These are phyloP conservation scores for Phrynocephalus forsythii DNA, from an alignment of 2,797 vertebrate genomes.

Conservation along the genomic window DNA sequence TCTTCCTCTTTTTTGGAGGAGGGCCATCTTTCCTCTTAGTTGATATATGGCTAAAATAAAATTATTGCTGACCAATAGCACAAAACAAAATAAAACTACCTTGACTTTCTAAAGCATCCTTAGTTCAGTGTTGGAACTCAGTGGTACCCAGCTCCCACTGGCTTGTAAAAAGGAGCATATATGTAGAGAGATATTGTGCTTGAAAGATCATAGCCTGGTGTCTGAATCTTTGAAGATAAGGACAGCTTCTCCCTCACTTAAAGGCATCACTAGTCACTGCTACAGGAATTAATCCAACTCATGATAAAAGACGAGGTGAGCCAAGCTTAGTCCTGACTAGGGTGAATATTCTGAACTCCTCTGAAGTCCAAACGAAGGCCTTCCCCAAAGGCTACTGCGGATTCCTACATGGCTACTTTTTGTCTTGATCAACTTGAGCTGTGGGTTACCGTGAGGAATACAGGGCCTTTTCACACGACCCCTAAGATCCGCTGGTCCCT, in stretches of 20 bases:
- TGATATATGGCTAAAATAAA: slow-evolving; percentile 73
- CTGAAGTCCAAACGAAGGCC: background rate
- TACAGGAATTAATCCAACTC: background rate
- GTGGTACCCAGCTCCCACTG: background rate
- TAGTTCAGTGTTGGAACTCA: background rate
- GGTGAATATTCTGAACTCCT: too few relatives aligned
- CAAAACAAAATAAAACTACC: slow-evolving; percentile 46
- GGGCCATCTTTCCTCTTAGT: slow-evolving; percentile 28
- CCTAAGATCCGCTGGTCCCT: too few relatives aligned
- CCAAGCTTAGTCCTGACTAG: too few relatives aligned
- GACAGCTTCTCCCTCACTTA: background rate
- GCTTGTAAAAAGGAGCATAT: background rate
- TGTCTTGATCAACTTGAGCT: too few relatives aligned
- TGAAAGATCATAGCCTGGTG: background rate
- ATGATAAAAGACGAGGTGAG: background rate
- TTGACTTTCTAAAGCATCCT: background rate
- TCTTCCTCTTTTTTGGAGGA: too few relatives aligned
- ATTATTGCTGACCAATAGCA: slow-evolving; percentile 72
- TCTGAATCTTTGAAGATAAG: background rate
- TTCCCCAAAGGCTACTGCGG: background rate
- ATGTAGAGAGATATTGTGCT: background rate
- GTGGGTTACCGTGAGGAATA: background rate
- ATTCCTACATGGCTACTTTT: background rate
- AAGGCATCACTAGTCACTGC: too few relatives aligned
- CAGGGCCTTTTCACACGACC: too few relatives aligned